Percentiles rank a stretch among this genome's conserved stretches.
phyloP scores from a whole-genome alignment of 2,797 vertebrate species.

The Kryptopterus vitreolus region DNA sequence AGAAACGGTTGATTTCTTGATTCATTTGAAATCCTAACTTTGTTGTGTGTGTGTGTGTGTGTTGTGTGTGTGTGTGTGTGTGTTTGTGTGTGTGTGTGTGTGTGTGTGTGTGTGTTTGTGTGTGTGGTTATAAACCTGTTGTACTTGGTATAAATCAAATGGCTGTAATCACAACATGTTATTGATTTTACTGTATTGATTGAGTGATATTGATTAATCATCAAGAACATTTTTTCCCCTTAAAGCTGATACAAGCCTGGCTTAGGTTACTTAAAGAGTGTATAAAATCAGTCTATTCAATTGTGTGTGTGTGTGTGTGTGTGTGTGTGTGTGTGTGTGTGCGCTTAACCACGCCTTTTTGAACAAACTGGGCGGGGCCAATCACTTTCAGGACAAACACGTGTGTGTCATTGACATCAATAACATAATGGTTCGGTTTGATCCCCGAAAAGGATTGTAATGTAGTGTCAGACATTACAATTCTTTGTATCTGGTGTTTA shows the following conservation, averaged over 20 bases:
- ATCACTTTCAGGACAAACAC: not conserved
- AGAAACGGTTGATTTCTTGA: not conserved
- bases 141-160: too few relatives aligned
- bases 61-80: too few relatives aligned
- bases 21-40: not conserved
- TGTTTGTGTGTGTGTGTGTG: too few relatives aligned
- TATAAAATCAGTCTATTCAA: not conserved
- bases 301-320: constrained; percentile 15
- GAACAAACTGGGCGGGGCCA: not conserved
- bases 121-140: too few relatives aligned
- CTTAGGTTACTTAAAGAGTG: not conserved
- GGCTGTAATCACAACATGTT: too few relatives aligned
- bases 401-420: too few relatives aligned
- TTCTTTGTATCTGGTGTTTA: not conserved
- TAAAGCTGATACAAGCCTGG: not conserved
- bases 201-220: not conserved
- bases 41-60: too few relatives aligned
- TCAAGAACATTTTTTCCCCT: not conserved
- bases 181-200: too few relatives aligned
- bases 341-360: not conserved
- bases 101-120: too few relatives aligned
- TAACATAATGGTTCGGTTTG: too few relatives aligned
- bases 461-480: too few relatives aligned
- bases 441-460: too few relatives aligned
- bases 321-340: not conserved